Conservation (phyloP, 64 coral and sea anemone genomes). For the Pocillopora verrucosa region DNA sequence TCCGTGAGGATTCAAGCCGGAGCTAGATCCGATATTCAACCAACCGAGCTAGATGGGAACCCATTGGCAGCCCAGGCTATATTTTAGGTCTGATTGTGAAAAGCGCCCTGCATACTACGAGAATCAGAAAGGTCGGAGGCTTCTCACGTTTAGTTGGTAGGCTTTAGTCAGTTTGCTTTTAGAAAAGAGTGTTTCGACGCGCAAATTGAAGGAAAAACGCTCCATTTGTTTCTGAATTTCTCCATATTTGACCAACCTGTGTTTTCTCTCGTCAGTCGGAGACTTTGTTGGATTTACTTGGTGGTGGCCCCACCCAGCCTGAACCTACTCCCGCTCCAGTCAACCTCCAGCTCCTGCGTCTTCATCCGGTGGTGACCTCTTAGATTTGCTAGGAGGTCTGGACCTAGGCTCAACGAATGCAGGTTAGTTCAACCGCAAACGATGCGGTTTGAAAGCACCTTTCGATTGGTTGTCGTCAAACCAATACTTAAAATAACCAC, state of each 20-base stretch:
- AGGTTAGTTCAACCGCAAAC: neutral
- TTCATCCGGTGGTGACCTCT: conserved; percentile 75
- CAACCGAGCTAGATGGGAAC: too few relatives aligned
- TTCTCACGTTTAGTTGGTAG: too few relatives aligned
- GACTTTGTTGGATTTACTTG: conserved; percentile 91
- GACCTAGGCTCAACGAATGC: conserved; percentile 82
- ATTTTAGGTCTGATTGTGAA: too few relatives aligned
- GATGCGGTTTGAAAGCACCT: neutral
- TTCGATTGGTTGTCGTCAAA: neutral
- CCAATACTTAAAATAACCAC: neutral
- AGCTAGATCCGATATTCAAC: too few relatives aligned
- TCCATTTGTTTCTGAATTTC: neutral
- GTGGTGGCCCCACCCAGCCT: conserved; percentile 56
- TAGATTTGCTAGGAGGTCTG: conserved; percentile 89
- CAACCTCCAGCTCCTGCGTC: conserved; percentile 56
- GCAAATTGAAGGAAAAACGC: neutral
- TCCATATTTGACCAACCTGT: neutral
- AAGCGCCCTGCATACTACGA: too few relatives aligned
- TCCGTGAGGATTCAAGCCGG: too few relatives aligned
- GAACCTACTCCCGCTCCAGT: conserved; percentile 68
- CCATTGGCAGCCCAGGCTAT: too few relatives aligned
- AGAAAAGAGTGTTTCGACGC: neutral
- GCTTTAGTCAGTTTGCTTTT: neutral
- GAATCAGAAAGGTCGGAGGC: too few relatives aligned
- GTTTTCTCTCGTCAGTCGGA: conserved; percentile 62